Conservation (phyloP, 1,140 invertebrate genomes). For the Aradophagus sp. region DNA sequence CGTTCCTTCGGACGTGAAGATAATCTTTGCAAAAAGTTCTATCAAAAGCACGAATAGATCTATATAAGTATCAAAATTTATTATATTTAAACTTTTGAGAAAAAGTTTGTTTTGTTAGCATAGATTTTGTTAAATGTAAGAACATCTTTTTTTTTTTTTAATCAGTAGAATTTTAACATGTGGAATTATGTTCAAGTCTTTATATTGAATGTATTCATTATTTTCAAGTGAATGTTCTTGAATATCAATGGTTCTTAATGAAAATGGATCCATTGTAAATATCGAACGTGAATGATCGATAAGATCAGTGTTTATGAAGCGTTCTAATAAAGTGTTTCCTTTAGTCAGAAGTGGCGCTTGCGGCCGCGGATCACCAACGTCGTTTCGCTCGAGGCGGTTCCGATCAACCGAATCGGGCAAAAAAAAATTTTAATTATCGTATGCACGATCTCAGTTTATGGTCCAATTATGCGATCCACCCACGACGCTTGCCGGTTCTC, state of each 20-base stretch:
- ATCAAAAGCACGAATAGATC: too few relatives aligned
- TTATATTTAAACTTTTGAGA: too few relatives aligned
- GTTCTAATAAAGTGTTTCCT: constrained; percentile 32
- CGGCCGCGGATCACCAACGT: constrained; percentile 66
- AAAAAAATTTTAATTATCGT: constrained; percentile 68
- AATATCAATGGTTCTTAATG: too few relatives aligned
- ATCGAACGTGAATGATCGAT: constrained; percentile 35
- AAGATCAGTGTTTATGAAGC: constrained; percentile 34
- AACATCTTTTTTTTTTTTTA: too few relatives aligned
- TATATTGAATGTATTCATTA: too few relatives aligned
- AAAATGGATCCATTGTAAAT: too few relatives aligned
- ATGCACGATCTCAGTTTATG: constrained; percentile 61
- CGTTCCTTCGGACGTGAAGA: constrained; percentile 64
- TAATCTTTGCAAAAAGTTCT: constrained; percentile 30
- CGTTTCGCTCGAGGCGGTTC: constrained; percentile 63
- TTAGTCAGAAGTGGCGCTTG: constrained; percentile 23
- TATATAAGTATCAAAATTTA: too few relatives aligned
- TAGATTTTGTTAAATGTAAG: too few relatives aligned
- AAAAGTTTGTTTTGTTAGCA: too few relatives aligned
- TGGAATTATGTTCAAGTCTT: too few relatives aligned
- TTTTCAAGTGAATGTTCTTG: too few relatives aligned
- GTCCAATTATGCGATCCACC: constrained; percentile 59
- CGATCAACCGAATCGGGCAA: constrained; percentile 63
- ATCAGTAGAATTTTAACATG: too few relatives aligned
- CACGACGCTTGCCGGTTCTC: constrained; percentile 33